Base-by-base conservation (phyloP, 1,140 invertebrate genomes). In the Microplitis mediator region DNA sequence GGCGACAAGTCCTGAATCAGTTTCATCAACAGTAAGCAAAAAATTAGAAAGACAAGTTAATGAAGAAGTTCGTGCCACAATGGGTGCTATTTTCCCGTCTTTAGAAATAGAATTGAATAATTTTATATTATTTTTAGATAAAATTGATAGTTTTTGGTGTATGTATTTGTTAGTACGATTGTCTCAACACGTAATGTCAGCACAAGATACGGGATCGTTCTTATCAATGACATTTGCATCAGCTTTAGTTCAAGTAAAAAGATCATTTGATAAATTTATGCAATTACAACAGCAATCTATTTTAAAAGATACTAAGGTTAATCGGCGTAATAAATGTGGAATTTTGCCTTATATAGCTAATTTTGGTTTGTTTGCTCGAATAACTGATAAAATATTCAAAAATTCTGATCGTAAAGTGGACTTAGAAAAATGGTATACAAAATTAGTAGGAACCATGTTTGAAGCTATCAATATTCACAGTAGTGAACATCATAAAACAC, bases 221-320 rank as follows among this genome's bases (percentile, higher is more conserved):
- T 89, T 98, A 16, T 95, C 94, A 73, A 95, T 95, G 88, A 95
- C 94, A 32, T 96, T 95, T 84, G 97, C 94, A 16, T 95, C 93
- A 58, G 92, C 93, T 76, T 87, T 98, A 35, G 93, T 98, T 23
- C 94, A 96, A 85, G 94, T 97, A n/a, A 99, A 99, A 88, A 88
- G 97, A 54, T 95, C 94, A 76, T 97, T 98, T 83, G 98, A 99
- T 86, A 92, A 93, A 76, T 95, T 96, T 78, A 97, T 99, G 92
- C 91, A 95, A 80, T 90, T 91, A 16, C 95, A 98, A 78, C 90
- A 96, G 54, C 91, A 92, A 74, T 93, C 93, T 0, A 94, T 98
- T 74, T 89, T 93, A 78, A 95, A 97, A 63, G 92, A 93, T 60
- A 93, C 90, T 74, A 92, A 91, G 85, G 83, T 91, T 54, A 86